Base-by-base conservation (phyloP, 2,113 vertebrate species). In the Ranitomeya imitator region DNA sequence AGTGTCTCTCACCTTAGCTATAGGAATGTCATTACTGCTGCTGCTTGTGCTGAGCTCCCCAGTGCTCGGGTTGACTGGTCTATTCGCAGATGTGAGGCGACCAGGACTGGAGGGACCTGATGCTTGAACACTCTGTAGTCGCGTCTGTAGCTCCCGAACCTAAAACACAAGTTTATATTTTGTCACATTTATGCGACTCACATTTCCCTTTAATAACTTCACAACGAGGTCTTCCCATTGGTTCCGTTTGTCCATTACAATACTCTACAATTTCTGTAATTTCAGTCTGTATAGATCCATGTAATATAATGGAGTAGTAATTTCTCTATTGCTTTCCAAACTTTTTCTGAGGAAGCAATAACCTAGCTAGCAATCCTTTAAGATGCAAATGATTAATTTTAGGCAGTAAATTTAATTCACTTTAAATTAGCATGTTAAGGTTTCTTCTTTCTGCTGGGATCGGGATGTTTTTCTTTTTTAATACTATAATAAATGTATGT, bases 11-110 rank as follows among this genome's bases (percentile, higher is more conserved):
- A 96, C 96, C 96, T 97, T 97, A 90, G 97, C 96, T 0, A 97
- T 94, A n/a, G 97, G 96, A 85, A 97, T 93, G 91, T 97, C 96
- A 1, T 97, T 97, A 93, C 96, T 97, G 90, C 96, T 97, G 92
- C 96, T 97, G 93, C 96, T 97, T 0, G 97, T 97, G 92, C 97
- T 97, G 80, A 97, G 94, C 88, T 97, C 96, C 71, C 96, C 97
- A 0, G 97, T 97, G 92, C 96, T 97, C 86, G 96, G 97, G 90
- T 97, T 97, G 31, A 97, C 51, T 0, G 96, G 95, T 83, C 95
- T 96, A 79, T 90, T 96, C 87, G 94, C 83, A 0, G 95, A 93
- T 14, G 94, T 93, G 13, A 97, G 94, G 31, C 95, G 95, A 7
- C 95, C 93, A 0, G 96, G 96, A 89, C 96, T 97, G 83, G 95